Base-by-base conservation (phyloP, 1,140 invertebrate genomes). In the Drosophila lacertosa region DNA sequence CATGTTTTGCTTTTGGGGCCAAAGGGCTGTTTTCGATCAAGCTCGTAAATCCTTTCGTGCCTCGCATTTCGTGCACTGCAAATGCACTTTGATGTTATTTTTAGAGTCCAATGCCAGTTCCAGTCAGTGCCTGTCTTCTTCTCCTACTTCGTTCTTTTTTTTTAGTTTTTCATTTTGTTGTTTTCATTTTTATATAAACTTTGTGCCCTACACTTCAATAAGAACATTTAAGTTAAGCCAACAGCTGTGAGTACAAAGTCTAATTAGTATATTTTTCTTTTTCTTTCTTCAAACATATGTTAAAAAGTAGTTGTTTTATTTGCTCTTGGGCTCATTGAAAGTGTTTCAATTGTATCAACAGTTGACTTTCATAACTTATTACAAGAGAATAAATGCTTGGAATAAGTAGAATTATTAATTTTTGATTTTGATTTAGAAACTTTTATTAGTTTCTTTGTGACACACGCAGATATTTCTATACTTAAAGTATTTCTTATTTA, bases 41-140 rank as follows among this genome's bases (percentile, higher is more conserved):
- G 82, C 82, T 84, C 81, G 81, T 84, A 84, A 84, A 84, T 84
- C 81, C 81, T 86, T 84, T 88, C 77, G 81, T 86, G 81, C 80
- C 45, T 74, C 54, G 54, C 65, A 54, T 74, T 70, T 68, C 74
- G 51, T 55, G 57, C 58, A 53, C 66, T 76, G 55, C 68, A 51
- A 47, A 47, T 47, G 54, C 68, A 67, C 77, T 86, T 81, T 86
- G 73, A 86, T 77, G 81, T 84, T 84, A 88, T 84, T 77, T 77
- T 74, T 82, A 83, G 79, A 48, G 33, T 15, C 16, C 51, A 51
- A 37, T 72, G 53, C 51, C 62, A 68, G 50, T 74, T 68, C 48
- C 47, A 48, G 42, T 45, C 39, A 37, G 20, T 45, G 24, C 26
- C 29, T 39, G 7, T 39, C 24, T 4, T 10, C 24, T 16, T 15